A percentile compares a stretch with the other conserved stretches of the same genome.
These are phyloP conservation scores for Embiotoca jacksoni DNA, from an alignment of 2,113 vertebrate genomes.

Conservation along the genomic window DNA sequence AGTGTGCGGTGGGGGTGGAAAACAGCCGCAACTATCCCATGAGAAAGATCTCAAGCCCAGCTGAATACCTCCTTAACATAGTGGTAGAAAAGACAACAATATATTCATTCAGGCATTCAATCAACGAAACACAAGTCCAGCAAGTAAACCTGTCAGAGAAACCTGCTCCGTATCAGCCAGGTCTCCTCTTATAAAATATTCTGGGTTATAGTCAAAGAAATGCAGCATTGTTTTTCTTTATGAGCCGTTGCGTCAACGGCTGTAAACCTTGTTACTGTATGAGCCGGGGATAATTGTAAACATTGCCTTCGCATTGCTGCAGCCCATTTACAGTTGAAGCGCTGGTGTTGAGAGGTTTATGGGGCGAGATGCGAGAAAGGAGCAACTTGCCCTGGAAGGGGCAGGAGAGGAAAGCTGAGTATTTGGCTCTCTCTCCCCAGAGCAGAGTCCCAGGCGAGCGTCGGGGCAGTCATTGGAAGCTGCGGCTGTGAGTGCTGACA, in stretches of 20 bases:
- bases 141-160: constrained; percentile 38
- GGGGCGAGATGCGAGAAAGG: constrained; percentile 74
- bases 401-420: constrained; percentile 62
- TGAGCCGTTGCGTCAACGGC: constrained; percentile 71
- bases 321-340: constrained; percentile 71
- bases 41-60: constrained; percentile 33
- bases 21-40: constrained; percentile 20
- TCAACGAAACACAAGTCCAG: constrained; percentile 17
- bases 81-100: constrained; percentile 34
- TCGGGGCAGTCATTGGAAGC: constrained; percentile 63
- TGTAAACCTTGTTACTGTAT: constrained; percentile 62
- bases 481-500: constrained; percentile 75
- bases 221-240: constrained; percentile 68
- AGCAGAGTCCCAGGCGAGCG: constrained; percentile 61
- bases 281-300: constrained; percentile 77
- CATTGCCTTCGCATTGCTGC: constrained; percentile 70
- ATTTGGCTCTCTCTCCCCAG: constrained; percentile 59
- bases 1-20: constrained; percentile 26
- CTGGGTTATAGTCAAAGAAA: constrained; percentile 34
- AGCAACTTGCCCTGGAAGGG: constrained; percentile 71
- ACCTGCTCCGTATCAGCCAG: constrained; percentile 42
- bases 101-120: constrained; percentile 22
- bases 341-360: constrained; percentile 83
- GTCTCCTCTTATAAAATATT: constrained; percentile 42
- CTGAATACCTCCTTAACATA: constrained; percentile 21